phyloP scores from a whole-genome alignment of 2,797 vertebrate species.

The Semaprochilodus insignis region DNA sequence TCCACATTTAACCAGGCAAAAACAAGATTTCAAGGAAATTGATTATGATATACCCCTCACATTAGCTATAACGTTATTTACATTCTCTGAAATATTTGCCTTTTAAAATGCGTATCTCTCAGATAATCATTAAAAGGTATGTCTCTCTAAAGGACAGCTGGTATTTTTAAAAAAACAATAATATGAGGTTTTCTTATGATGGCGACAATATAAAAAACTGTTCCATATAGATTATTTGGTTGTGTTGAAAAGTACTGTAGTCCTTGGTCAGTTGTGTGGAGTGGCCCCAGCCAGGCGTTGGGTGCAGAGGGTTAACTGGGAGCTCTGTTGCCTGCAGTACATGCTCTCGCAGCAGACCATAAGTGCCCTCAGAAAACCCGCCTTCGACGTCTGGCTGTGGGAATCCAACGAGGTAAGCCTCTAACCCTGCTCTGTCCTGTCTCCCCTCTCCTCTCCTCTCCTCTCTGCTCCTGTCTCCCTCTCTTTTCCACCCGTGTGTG shows the following conservation, averaged over 20 bases:
- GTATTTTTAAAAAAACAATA: too few relatives aligned
- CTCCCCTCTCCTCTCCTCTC: slow-evolving; percentile 7
- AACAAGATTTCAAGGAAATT: too few relatives aligned
- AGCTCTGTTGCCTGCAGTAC: slow-evolving; percentile 78
- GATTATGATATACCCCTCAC: too few relatives aligned
- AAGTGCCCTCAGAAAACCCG: slow-evolving; percentile 87
- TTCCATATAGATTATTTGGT: not conserved
- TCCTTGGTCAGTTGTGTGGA: slow-evolving; percentile 36
- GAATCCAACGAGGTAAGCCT: slow-evolving; percentile 88
- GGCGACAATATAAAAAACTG: too few relatives aligned
- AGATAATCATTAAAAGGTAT: too few relatives aligned
- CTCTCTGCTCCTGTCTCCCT: slow-evolving; percentile 18
- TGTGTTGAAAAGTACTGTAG: not conserved
- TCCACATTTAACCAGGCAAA: too few relatives aligned
- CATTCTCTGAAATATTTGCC: too few relatives aligned
- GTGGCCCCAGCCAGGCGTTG: slow-evolving; percentile 58
- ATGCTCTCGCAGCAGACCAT: slow-evolving; percentile 88
- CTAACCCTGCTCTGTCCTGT: slow-evolving; percentile 45
- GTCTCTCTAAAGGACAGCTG: too few relatives aligned
- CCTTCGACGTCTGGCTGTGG: slow-evolving; percentile 90
- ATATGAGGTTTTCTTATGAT: too few relatives aligned
- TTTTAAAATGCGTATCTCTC: too few relatives aligned
- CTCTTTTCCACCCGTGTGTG: slow-evolving; percentile 52
- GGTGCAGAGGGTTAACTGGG: slow-evolving; percentile 63
- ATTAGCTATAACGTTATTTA: too few relatives aligned